These are phyloP conservation scores for Sacculina carcini DNA, from an alignment of 2,888 invertebrate genomes.

Conservation along the genomic window DNA sequence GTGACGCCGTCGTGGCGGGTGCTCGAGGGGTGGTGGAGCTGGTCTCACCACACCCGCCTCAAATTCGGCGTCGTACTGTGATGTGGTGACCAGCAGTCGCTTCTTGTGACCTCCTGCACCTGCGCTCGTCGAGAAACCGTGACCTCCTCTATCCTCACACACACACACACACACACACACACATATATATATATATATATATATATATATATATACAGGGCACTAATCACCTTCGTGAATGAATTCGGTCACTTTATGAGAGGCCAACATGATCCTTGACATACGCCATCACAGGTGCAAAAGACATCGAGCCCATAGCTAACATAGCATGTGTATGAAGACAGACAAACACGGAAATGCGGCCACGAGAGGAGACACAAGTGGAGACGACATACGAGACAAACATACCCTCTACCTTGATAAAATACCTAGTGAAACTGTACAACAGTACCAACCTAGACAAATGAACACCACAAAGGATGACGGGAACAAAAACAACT, in stretches of 20 bases:
- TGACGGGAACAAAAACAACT: no score
- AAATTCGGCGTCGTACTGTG: constrained; percentile 38
- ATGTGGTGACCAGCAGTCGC: constrained; percentile 57
- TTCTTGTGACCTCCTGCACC: constrained; percentile 61
- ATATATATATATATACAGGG: background rate
- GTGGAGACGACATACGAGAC: background rate
- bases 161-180: constrained; percentile 5
- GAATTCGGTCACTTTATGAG: background rate
- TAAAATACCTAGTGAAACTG: no score
- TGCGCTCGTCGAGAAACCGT: no score
- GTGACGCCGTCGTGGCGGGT: background rate
- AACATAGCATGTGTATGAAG: background rate
- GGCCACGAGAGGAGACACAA: background rate
- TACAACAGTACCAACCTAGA: no score
- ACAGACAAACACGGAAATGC: background rate
- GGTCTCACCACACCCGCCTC: constrained; percentile 7
- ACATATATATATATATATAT: constrained; percentile 5
- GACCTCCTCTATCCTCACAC: constrained; percentile 8
- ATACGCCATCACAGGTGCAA: background rate
- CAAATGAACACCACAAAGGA: no score
- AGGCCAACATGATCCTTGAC: background rate
- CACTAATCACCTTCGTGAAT: background rate
- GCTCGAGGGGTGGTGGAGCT: background rate
- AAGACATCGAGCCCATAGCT: no score
- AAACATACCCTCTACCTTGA: no score